Evolutionary conservation across 2,797 vertebrate species (phyloP).

Genomic region (Malurus leucopterus): DNA sequence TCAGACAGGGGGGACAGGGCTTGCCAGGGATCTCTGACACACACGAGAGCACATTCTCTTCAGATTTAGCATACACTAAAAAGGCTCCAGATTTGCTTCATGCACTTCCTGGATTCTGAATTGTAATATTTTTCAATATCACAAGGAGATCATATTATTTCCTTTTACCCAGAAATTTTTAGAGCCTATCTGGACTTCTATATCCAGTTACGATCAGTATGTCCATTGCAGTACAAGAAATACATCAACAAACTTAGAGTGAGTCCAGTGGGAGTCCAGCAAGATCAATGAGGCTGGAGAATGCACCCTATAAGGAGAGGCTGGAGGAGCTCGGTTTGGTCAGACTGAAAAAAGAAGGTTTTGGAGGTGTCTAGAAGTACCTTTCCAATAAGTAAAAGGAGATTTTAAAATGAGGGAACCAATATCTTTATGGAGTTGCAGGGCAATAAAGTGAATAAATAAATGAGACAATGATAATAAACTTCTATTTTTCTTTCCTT

Average conservation of each 20-base stretch:
- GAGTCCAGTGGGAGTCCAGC: background rate
- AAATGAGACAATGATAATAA: background rate
- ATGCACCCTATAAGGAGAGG: rapidly evolving
- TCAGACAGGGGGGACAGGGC: background rate
- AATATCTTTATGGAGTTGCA: background rate
- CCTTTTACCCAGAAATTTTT: background rate
- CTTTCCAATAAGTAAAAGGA: background rate
- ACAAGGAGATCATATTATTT: background rate
- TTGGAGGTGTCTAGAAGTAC: background rate
- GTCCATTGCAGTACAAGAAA: background rate
- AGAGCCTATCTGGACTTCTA: background rate
- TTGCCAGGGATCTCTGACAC: background rate
- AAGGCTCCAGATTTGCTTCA: background rate
- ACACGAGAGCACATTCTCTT: background rate
- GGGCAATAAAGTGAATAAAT: background rate
- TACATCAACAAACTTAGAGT: background rate
- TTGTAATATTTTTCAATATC: background rate
- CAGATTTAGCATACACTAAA: background rate
- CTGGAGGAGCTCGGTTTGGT: background rate
- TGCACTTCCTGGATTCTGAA: background rate
- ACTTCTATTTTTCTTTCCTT: background rate
- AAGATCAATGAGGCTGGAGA: background rate
- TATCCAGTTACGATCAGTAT: background rate
- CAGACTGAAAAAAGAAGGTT: background rate
- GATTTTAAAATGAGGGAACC: background rate